These are phyloP conservation scores for Drepana falcataria DNA, from an alignment of 2,888 invertebrate species.

Conservation along the genomic window DNA sequence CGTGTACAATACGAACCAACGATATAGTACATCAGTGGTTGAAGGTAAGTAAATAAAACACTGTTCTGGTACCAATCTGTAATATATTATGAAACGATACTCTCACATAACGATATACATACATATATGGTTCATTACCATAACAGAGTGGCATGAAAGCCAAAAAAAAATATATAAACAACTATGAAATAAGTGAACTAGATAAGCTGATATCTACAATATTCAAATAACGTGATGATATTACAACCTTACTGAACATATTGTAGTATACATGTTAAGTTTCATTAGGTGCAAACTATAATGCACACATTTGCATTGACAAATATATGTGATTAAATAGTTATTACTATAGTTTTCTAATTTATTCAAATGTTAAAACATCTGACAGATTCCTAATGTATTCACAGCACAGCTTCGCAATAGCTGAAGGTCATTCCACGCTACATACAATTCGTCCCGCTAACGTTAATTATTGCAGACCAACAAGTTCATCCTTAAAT, in stretches of 20 bases:
- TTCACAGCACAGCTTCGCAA: not conserved
- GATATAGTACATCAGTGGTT: too few species aligned
- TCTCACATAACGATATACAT: constrained; percentile 60
- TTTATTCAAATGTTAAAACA: not conserved
- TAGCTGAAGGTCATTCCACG: not conserved
- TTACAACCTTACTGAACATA: not conserved
- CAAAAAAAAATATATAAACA: constrained; percentile 45
- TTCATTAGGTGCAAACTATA: not conserved
- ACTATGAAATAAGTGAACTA: constrained; percentile 46
- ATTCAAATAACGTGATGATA: constrained; percentile 28
- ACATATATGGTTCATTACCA: not conserved
- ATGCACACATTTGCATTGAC: not conserved
- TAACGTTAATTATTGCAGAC: not conserved
- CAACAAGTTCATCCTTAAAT: not conserved
- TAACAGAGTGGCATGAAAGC: constrained; percentile 41
- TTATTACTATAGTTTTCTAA: not conserved
- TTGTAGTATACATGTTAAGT: too few species aligned
- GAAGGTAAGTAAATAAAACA: constrained; percentile 11
- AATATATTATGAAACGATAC: constrained; percentile 50
- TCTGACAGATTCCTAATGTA: not conserved
- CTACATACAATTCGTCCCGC: not conserved
- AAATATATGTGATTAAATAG: too few species aligned
- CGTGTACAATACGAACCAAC: too few species aligned
- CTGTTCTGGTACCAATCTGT: constrained; percentile 51
- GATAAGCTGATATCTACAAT: constrained; percentile 44